Conservation (phyloP, 2,113 vertebrate species). For the Saccopteryx leptura region DNA sequence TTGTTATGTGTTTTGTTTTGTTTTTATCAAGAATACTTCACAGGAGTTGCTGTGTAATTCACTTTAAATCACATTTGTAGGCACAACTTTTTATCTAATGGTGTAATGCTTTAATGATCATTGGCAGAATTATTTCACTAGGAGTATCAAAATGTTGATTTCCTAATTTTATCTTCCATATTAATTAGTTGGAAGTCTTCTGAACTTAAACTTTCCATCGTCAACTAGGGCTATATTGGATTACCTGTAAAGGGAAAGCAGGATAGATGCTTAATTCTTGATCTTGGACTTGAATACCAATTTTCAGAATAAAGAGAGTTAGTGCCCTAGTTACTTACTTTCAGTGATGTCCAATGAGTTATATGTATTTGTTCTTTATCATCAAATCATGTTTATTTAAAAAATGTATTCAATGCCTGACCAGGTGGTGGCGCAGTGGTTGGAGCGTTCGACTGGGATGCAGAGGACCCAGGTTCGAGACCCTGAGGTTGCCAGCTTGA, state of each 20-base stretch:
- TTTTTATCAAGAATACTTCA: conserved; percentile 9
- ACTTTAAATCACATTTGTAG: conserved; percentile 43
- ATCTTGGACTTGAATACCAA: conserved; percentile 2
- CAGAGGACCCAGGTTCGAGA: no score
- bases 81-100: neutral
- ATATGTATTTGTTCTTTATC: conserved; percentile 3
- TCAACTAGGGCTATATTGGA: neutral
- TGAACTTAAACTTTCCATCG: conserved; percentile 29
- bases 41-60: neutral
- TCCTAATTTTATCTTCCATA: conserved; percentile 52
- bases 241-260: conserved; percentile 43
- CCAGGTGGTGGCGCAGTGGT: no score
- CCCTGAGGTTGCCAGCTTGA: no score
- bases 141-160: conserved; percentile 35
- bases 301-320: conserved; percentile 41
- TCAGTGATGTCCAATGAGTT: neutral
- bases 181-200: conserved; percentile 48
- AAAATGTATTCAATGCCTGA: neutral
- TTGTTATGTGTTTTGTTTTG: neutral
- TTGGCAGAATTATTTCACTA: conserved; percentile 36
- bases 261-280: conserved; percentile 40
- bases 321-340: neutral
- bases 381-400: neutral
- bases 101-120: neutral
- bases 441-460: no score